phyloP scores from a whole-genome alignment of 2,888 invertebrate genomes.

The Diploptera punctata region DNA sequence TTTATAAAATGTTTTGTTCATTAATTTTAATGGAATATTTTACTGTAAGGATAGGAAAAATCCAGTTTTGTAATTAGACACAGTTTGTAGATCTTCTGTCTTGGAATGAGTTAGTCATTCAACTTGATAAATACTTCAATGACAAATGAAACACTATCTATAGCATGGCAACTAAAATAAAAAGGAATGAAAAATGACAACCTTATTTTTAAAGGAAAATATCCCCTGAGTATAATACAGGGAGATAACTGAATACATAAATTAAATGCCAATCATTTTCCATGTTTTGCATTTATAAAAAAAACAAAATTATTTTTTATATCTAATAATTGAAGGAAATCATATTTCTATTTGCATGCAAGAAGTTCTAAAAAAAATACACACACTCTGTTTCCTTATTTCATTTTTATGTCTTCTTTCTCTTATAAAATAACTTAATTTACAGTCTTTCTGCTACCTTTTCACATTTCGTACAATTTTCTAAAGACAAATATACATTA shows the following conservation, averaged over 20 bases:
- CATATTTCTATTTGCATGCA: no score
- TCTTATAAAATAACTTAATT: neutral
- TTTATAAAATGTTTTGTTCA: no score
- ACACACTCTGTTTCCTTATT: neutral
- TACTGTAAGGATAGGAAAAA: no score
- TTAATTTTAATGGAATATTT: no score
- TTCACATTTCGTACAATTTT: neutral
- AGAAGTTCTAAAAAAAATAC: neutral
- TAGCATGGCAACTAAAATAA: neutral
- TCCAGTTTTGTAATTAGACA: no score
- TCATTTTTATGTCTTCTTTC: neutral
- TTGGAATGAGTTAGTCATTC: no score
- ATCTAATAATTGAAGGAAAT: no score
- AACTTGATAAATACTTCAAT: neutral
- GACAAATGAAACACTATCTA: neutral
- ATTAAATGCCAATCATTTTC: neutral
- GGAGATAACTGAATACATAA: neutral
- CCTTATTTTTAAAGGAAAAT: neutral
- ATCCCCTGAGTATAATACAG: slow-evolving; percentile 24
- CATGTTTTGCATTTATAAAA: no score
- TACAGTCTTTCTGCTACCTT: neutral
- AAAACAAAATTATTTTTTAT: no score
- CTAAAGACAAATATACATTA: neutral
- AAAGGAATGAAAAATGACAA: neutral
- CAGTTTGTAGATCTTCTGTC: no score